Conservation (phyloP, 2,888 invertebrate species). For the Eurytoma californica region DNA sequence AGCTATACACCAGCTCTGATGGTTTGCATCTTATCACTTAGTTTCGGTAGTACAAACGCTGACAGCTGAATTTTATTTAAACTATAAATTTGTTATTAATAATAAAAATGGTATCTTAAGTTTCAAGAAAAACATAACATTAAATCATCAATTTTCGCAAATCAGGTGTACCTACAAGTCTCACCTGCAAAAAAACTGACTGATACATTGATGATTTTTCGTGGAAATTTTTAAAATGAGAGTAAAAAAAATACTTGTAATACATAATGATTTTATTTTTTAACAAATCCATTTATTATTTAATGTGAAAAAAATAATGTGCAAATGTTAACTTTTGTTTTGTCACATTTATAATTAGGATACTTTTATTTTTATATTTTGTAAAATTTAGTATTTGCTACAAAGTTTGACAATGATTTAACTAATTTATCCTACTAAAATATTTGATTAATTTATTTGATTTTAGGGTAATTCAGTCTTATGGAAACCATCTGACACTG, state of each 20-base stretch:
- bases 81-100: conserved; percentile 21
- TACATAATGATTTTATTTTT: conserved; percentile 18
- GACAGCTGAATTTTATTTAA: conserved; percentile 47
- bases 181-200: too few species aligned
- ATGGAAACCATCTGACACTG: conserved; percentile 99
- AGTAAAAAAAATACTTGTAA: conserved; percentile 15
- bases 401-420: background rate
- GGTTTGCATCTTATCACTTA: conserved; percentile 75
- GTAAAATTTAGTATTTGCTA: conserved; percentile 16
- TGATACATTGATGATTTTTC: background rate
- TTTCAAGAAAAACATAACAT: too few species aligned
- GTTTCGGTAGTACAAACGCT: conserved; percentile 57
- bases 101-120: background rate
- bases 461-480: conserved; percentile 94
- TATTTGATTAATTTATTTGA: conserved; percentile 32
- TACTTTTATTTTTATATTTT: background rate
- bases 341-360: too few species aligned
- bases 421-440: background rate
- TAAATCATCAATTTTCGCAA: too few species aligned
- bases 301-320: conserved; percentile 9
- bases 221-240: conserved; percentile 22
- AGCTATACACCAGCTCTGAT: conserved; percentile 92
- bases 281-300: background rate
- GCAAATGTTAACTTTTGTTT: too few species aligned
- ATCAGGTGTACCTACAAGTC: too few species aligned